Evolutionary conservation across 2,113 vertebrate species (phyloP), one percentile per base, ranked within the genome.

Genomic region (Meleagris gallopavo): DNA sequence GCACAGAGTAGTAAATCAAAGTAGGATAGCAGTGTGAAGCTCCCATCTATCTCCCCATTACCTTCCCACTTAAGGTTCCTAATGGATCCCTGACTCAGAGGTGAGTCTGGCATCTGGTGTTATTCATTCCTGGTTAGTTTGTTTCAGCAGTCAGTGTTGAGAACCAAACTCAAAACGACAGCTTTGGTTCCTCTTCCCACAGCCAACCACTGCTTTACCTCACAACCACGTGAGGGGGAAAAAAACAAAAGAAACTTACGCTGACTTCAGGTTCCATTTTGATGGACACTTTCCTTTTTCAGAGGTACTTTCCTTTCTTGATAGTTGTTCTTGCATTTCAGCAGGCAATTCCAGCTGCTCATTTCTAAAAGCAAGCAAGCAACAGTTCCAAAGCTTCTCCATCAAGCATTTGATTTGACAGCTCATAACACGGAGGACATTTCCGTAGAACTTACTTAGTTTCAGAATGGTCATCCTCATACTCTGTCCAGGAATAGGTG

Each of bases 401-500:
- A n/a, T 12, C 48, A 45, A 89, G 45, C 79, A 38, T 27, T 58
- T 18, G 16, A 1, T 57, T 29, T 77, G n/a, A 25, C 48, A 70
- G 48, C 34, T 55, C 67, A 22, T 45, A 41, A 4, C 22, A 13
- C 0, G 0, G 11, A 54, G 48, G 15, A n/a, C 12, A 9, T 2
- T 55, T 34, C 41, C 66, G 24, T 34, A 38, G 50, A 72, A 97
- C 99, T 98, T 98, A 99, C 99, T 98, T 98, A 71, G 97, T 96
- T 86, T 98, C 97, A 79, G 96, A 54, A 36, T 96, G 95, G 40
- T 98, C 97, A 24, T 98, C 98, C 57, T 98, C 98, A 2, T 97
- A 97, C 46, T 99, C 98, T 14, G 98, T 96, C 98, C 99, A 99
- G 94, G 98, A 97, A 34, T 98, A 98, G 2, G 98, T 98, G 97